These are phyloP conservation scores for Pollenia angustigena DNA, from an alignment of 2,888 invertebrate genomes.

Conservation along the genomic window DNA sequence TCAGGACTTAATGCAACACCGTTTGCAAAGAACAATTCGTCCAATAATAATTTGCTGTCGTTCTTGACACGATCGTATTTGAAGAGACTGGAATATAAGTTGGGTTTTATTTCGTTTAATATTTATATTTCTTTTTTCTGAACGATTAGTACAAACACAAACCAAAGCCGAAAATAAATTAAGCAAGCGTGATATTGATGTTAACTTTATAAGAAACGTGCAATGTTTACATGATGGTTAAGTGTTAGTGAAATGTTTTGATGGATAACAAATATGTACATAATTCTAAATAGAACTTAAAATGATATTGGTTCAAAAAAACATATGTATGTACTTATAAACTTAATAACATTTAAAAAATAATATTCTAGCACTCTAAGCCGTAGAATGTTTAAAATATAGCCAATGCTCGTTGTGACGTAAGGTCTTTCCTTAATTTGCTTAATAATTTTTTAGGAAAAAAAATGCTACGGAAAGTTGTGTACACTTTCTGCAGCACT, in stretches of 20 bases:
- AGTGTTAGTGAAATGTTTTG: background rate
- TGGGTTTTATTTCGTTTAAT: background rate
- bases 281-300: too few relatives aligned
- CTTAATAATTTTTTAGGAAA: too few relatives aligned
- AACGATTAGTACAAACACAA: conserved; percentile 28
- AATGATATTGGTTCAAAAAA: too few relatives aligned
- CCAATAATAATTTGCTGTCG: conserved; percentile 89
- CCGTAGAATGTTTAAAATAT: too few relatives aligned
- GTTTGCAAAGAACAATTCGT: conserved; percentile 93
- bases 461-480: too few relatives aligned
- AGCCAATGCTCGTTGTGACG: too few relatives aligned
- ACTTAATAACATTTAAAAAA: too few relatives aligned
- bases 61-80: conserved; percentile 92
- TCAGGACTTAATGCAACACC: conserved; percentile 93
- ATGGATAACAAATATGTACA: too few relatives aligned
- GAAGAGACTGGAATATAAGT: conserved; percentile 87
- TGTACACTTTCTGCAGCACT: too few relatives aligned
- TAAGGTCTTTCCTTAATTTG: too few relatives aligned
- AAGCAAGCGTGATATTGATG: background rate
- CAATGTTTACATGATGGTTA: background rate
- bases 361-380: too few relatives aligned
- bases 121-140: background rate
- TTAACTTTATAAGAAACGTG: background rate
- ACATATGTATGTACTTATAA: too few relatives aligned
- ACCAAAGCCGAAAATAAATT: conserved; percentile 31